Evolutionary conservation across 2,113 vertebrate genomes (phyloP).

Genomic region (Phoenicopterus ruber): DNA sequence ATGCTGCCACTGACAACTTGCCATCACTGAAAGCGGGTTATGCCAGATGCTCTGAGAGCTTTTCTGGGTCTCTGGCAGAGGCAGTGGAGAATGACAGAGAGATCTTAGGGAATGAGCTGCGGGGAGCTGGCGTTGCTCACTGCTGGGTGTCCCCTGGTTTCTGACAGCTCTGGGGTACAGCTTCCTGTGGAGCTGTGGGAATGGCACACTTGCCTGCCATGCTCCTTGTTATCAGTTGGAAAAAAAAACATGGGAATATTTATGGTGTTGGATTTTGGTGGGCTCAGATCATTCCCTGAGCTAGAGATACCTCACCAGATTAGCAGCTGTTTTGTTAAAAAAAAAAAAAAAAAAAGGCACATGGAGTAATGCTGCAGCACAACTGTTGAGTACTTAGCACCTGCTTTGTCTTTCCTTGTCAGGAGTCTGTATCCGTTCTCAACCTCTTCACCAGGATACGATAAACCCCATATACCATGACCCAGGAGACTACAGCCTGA

Average conservation of each 20-base stretch:
- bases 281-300: not conserved
- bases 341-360: not conserved
- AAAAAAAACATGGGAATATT: not conserved
- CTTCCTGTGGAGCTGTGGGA: not conserved
- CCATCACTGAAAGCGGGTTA: not conserved
- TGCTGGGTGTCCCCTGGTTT: not conserved
- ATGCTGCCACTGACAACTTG: accelerated
- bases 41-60: not conserved
- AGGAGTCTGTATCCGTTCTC: constrained; percentile 92
- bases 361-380: accelerated
- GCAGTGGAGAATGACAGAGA: not conserved
- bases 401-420: not conserved
- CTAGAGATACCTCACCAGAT: not conserved
- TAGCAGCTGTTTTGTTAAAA: not conserved
- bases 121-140: not conserved
- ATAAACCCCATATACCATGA: constrained; percentile 54
- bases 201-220: accelerated
- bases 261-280: not conserved
- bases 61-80: not conserved
- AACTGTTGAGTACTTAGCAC: not conserved
- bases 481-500: not conserved
- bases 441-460: constrained; percentile 96
- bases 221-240: not conserved
- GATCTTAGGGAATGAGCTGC: not conserved
- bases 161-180: accelerated